These are phyloP conservation scores for Araneus ventricosus DNA, from an alignment of 1,140 invertebrate genomes.

Conservation along the genomic window DNA sequence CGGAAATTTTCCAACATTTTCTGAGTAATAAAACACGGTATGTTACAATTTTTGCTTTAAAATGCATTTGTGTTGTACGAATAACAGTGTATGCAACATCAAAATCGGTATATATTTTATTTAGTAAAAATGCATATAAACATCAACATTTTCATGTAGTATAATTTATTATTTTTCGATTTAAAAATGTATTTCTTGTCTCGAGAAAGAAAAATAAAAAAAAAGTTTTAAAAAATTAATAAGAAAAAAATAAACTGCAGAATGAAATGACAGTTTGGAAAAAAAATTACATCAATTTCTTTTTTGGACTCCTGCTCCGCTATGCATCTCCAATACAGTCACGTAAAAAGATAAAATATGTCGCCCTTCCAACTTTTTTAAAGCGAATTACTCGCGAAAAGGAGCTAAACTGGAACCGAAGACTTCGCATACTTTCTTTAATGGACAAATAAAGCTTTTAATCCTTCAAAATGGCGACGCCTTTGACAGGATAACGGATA, in stretches of 20 bases:
- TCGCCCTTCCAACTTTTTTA: conserved; percentile 41
- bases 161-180: no score
- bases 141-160: no score
- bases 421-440: conserved; percentile 68
- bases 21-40: no score
- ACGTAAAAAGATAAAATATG: conserved; percentile 39
- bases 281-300: background rate
- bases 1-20: no score
- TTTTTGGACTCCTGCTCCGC: background rate
- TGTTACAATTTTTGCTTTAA: no score
- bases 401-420: conserved; percentile 52
- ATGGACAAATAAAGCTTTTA: conserved; percentile 63
- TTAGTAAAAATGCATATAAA: no score
- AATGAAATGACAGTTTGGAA: background rate
- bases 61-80: no score
- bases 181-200: no score
- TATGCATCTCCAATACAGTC: background rate
- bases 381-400: conserved; percentile 21
- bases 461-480: conserved; percentile 56
- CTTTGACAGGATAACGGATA: conserved; percentile 64
- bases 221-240: background rate
- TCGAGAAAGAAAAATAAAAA: no score
- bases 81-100: no score
- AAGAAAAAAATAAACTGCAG: background rate
- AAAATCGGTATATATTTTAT: no score